A percentile compares a stretch with the other conserved stretches of the same genome.
Conservation (phyloP, 2,113 vertebrate species). For the Heloderma charlesbogerti region DNA sequence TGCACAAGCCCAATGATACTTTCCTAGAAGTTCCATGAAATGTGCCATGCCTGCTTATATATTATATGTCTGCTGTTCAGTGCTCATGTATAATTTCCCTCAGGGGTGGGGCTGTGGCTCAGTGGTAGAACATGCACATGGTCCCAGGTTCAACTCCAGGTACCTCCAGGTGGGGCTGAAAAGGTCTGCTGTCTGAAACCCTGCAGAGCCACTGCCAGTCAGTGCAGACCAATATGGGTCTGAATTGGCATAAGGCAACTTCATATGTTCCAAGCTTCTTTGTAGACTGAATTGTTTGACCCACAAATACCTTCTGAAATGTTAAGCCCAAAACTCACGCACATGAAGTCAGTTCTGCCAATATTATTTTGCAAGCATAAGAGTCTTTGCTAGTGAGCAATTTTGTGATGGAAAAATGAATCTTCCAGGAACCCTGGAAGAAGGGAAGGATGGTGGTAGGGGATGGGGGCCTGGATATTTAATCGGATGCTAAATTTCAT, state of each 20-base stretch:
- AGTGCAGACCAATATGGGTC: not conserved
- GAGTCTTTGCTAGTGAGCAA: constrained; percentile 22
- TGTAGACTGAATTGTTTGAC: constrained; percentile 5
- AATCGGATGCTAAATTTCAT: not conserved
- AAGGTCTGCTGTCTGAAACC: not conserved
- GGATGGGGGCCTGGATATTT: not conserved
- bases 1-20: too few relatives aligned
- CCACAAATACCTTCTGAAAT: not conserved
- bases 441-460: not conserved
- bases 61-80: not conserved
- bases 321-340: not conserved
- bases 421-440: not conserved
- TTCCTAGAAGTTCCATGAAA: too few relatives aligned
- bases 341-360: constrained; percentile 17
- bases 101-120: not conserved
- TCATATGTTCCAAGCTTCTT: not conserved
- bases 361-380: constrained; percentile 19
- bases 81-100: constrained; percentile 19
- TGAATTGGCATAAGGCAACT: not conserved
- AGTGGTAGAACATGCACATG: not conserved
- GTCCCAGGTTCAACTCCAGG: not conserved
- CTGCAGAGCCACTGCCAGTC: not conserved
- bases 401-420: not conserved
- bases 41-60: too few relatives aligned
- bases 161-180: not conserved